Percentiles rank a stretch among this genome's conserved stretches.
These are phyloP conservation scores for Panthera uncia DNA, from an alignment of 2,113 vertebrate genomes.

Conservation along the genomic window DNA sequence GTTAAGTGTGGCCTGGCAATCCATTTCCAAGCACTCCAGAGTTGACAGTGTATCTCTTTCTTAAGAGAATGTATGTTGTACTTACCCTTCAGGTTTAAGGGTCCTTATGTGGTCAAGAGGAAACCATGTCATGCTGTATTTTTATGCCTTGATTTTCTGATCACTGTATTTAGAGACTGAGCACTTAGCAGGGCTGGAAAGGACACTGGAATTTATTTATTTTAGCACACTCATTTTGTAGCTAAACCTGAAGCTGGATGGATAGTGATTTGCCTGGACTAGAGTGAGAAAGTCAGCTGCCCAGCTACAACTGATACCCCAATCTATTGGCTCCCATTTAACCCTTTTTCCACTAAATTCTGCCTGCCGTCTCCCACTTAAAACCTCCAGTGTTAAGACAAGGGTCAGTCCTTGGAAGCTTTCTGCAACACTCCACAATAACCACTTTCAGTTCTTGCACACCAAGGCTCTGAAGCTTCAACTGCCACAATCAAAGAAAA, in stretches of 20 bases:
- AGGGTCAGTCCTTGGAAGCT: neutral
- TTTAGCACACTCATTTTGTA: neutral
- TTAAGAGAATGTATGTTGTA: neutral
- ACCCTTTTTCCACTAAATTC: neutral
- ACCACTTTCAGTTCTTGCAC: neutral
- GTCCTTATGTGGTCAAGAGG: neutral
- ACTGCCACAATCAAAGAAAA: neutral
- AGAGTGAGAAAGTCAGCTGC: neutral
- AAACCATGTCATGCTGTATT: neutral
- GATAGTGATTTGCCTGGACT: neutral
- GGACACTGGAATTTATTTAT: neutral
- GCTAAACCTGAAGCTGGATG: neutral
- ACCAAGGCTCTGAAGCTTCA: neutral
- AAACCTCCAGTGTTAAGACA: neutral
- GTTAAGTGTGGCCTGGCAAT: neutral
- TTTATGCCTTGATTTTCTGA: neutral
- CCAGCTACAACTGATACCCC: neutral
- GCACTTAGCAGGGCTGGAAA: neutral
- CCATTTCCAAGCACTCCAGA: neutral
- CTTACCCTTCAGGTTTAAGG: neutral
- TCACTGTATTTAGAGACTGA: conserved; percentile 24
- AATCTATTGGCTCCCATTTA: neutral
- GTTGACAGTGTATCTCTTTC: neutral
- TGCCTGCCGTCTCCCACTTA: neutral
- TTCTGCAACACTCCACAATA: neutral